Conservation (phyloP, 2,113 vertebrate genomes). For the Sinocyclocheilus anshuiensis region DNA sequence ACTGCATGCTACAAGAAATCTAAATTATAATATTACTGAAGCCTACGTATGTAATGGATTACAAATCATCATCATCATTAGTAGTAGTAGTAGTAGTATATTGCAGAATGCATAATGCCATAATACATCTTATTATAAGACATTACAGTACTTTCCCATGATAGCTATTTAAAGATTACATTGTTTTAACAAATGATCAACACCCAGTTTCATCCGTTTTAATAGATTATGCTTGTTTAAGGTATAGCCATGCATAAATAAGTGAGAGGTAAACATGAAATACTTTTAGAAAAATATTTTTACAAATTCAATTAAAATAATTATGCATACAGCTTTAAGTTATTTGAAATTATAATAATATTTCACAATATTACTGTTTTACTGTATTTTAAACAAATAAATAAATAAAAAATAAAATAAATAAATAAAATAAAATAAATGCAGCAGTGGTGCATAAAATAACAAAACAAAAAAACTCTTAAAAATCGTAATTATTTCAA, state of each 20-base stretch:
- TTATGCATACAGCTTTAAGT: neutral
- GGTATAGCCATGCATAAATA: neutral
- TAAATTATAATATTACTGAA: neutral
- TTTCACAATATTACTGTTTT: too few species aligned
- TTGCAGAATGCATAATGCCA: too few species aligned
- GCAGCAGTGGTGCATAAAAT: too few species aligned
- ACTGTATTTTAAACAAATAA: too few species aligned
- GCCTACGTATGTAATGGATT: neutral
- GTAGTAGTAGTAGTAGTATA: too few species aligned
- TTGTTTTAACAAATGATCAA: neutral
- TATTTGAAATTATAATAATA: too few species aligned
- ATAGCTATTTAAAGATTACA: neutral
- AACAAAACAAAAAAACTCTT: too few species aligned
- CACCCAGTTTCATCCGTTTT: neutral
- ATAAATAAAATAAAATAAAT: too few species aligned
- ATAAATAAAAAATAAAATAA: too few species aligned
- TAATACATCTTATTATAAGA: neutral
- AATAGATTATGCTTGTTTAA: neutral
- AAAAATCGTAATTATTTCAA: too few species aligned
- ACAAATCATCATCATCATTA: too few species aligned
- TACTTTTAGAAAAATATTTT: neutral
- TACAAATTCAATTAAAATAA: neutral
- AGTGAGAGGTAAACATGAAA: neutral
- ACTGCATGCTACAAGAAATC: neutral
- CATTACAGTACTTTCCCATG: neutral